A percentile compares a stretch with the other conserved stretches of the same genome.
These are phyloP conservation scores for Rhinoderma darwinii DNA, from an alignment of 2,113 vertebrate species.

Conservation along the genomic window DNA sequence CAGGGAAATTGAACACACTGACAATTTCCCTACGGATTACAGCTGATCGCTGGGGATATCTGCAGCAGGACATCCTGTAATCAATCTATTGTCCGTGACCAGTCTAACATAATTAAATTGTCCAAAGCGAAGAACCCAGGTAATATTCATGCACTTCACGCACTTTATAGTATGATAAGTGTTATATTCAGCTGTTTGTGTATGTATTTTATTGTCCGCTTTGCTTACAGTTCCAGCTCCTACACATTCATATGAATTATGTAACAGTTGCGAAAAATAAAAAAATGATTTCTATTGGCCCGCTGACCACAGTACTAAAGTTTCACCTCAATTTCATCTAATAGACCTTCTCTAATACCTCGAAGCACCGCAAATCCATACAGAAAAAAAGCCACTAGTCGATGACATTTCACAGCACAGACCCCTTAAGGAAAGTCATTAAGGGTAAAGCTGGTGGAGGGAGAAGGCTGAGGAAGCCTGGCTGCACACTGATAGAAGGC, in stretches of 20 bases:
- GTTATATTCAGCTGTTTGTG: too few relatives aligned
- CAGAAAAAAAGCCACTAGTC: conserved; percentile 44
- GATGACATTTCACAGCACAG: conserved; percentile 34
- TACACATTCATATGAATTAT: conserved; percentile 21
- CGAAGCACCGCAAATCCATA: conserved; percentile 34
- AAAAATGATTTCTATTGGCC: conserved; percentile 27
- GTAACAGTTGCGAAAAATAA: conserved; percentile 13
- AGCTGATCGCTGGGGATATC: too few relatives aligned
- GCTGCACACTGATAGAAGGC: conserved; percentile 19
- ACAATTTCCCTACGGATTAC: too few relatives aligned
- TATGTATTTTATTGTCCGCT: background rate
- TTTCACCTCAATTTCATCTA: conserved; percentile 42
- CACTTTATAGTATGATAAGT: background rate
- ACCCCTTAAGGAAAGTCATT: conserved; percentile 50
- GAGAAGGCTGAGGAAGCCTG: conserved; percentile 5
- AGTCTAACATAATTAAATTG: too few relatives aligned
- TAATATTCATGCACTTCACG: background rate
- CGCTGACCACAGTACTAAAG: conserved; percentile 15
- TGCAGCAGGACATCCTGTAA: too few relatives aligned
- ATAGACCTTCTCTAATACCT: conserved; percentile 40
- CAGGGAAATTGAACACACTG: too few relatives aligned
- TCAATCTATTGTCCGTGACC: too few relatives aligned
- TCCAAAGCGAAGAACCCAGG: background rate
- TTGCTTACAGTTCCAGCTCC: background rate
- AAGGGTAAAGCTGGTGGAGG: conserved; percentile 15